Evolutionary conservation across 2,797 vertebrate genomes (phyloP).

Genomic region (Poeciliopsis infans): DNA sequence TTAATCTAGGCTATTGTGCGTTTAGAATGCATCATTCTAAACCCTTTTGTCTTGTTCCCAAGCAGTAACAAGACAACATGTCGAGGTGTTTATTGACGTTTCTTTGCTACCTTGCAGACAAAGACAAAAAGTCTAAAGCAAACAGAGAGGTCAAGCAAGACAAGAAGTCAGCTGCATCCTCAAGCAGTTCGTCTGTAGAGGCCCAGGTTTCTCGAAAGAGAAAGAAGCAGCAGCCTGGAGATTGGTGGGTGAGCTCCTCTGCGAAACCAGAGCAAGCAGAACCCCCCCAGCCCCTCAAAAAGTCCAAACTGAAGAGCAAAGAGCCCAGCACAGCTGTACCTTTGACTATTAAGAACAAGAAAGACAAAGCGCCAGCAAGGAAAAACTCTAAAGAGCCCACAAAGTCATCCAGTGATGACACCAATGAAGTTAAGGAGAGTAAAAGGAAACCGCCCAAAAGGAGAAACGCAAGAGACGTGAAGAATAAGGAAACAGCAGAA

Average conservation of each 20-base stretch:
- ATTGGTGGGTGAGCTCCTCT: conserved; percentile 60
- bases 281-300: conserved; percentile 20
- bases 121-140: conserved; percentile 11
- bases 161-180: background rate
- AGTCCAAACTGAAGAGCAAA: conserved; percentile 28
- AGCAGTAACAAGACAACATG: background rate
- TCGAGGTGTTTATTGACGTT: background rate
- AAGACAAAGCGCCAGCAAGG: conserved; percentile 21
- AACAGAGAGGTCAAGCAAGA: conserved; percentile 10
- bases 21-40: background rate
- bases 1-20: background rate
- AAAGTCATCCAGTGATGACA: background rate
- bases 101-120: conserved; percentile 22
- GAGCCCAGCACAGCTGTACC: background rate
- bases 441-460: conserved; percentile 32
- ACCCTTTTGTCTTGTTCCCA: background rate
- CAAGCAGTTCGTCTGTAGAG: conserved; percentile 38
- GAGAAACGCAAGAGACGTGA: background rate
- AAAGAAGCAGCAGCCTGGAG: conserved; percentile 49
- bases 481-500: background rate
- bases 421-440: conserved; percentile 15
- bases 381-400: conserved; percentile 9
- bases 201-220: conserved; percentile 41
- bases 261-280: conserved; percentile 23
- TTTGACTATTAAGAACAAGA: conserved; percentile 31